Conservation (phyloP, 2,113 vertebrate genomes). For the Scalopus aquaticus region DNA sequence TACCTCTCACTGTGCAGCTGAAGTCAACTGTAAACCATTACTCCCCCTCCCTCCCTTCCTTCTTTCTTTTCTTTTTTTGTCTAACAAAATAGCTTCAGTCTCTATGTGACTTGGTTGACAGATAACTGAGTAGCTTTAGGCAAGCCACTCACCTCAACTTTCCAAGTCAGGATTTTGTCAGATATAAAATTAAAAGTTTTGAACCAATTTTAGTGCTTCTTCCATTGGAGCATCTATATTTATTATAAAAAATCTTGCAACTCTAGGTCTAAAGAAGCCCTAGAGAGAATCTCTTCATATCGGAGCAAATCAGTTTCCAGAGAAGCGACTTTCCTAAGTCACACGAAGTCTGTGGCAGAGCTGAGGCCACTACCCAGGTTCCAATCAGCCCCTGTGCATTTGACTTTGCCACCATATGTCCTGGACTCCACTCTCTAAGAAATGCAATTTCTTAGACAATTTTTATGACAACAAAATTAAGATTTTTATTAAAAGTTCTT, state of each 20-base stretch:
- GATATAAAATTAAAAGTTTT: not conserved
- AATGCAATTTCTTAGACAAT: not conserved
- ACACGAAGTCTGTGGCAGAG: not conserved
- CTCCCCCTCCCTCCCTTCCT: not conserved
- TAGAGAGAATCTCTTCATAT: not conserved
- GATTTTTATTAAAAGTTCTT: not conserved
- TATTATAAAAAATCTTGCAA: not conserved
- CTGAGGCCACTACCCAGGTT: accelerated
- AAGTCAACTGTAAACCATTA: not conserved
- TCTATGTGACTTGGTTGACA: not conserved
- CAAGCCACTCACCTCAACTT: not conserved
- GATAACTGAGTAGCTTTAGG: not conserved
- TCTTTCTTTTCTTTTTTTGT: not conserved
- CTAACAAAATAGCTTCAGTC: not conserved
- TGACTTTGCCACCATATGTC: not conserved
- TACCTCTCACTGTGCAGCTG: not conserved
- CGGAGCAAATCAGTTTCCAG: not conserved
- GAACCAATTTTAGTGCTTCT: not conserved
- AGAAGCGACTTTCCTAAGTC: not conserved
- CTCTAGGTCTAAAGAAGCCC: not conserved
- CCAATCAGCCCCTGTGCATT: not conserved
- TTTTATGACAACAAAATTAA: not conserved
- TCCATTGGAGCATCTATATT: not conserved
- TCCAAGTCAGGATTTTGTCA: not conserved
- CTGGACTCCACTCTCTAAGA: not conserved